These are phyloP conservation scores for Lutraria lutraria DNA, from an alignment of 2,888 invertebrate species.

Conservation along the genomic window DNA sequence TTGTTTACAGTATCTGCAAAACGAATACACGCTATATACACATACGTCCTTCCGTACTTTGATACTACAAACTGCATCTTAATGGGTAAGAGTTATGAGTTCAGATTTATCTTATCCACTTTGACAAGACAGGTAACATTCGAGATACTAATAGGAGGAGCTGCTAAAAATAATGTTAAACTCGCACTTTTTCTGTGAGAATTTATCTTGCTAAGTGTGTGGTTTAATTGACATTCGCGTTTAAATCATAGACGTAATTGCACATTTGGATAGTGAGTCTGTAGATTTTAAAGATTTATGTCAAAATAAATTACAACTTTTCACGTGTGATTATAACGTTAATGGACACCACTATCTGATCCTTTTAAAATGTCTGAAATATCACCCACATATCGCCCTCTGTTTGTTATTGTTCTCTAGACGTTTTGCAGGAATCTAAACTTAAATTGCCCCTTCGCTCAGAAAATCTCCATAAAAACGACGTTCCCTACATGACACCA, in stretches of 20 bases:
- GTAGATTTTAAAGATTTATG: neutral
- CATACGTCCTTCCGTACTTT: neutral
- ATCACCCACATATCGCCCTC: neutral
- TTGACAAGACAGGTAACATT: neutral
- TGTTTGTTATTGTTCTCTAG: neutral
- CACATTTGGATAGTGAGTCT: neutral
- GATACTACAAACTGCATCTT: neutral
- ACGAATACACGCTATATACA: neutral
- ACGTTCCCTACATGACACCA: neutral
- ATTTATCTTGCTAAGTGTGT: neutral
- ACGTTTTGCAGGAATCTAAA: neutral
- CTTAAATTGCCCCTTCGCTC: neutral
- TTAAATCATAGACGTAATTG: neutral
- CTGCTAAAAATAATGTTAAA: neutral
- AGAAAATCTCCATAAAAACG: neutral
- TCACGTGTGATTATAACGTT: neutral
- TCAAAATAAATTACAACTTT: neutral
- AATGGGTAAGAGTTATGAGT: neutral
- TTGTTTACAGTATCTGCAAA: no score
- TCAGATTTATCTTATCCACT: neutral
- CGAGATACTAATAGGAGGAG: neutral
- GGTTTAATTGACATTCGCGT: neutral
- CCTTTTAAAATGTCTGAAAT: neutral
- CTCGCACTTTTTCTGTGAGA: neutral
- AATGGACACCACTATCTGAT: neutral